These are phyloP conservation scores for Plodia interpunctella DNA, from an alignment of 1,140 invertebrate genomes.

Conservation along the genomic window DNA sequence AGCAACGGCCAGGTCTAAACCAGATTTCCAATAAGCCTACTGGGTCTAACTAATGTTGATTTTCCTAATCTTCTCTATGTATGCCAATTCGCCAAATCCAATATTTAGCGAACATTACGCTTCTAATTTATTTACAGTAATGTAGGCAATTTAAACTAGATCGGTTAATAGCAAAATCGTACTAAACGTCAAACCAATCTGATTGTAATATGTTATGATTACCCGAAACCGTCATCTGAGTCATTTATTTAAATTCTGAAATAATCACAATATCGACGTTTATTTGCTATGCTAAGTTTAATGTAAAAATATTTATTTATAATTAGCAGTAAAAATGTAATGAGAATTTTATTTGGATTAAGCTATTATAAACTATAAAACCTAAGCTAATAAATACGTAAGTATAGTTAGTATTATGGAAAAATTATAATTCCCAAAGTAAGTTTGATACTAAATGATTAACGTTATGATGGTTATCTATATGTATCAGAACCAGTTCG, in stretches of 20 bases:
- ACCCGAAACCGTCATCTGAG: background rate
- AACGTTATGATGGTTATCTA: too few species aligned
- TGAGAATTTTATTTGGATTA: too few species aligned
- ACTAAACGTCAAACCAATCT: background rate
- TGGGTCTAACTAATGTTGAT: background rate
- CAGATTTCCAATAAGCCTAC: background rate
- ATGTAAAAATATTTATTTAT: background rate
- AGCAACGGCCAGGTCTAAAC: background rate
- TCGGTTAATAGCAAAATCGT: background rate
- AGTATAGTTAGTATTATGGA: too few species aligned
- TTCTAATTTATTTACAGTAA: background rate
- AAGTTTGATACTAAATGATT: too few species aligned
- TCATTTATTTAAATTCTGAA: background rate
- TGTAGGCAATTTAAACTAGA: conserved; percentile 6
- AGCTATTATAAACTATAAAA: too few species aligned
- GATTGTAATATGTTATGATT: background rate
- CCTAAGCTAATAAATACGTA: too few species aligned
- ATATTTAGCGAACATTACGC: background rate
- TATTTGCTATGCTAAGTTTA: background rate
- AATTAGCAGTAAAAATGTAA: too few species aligned
- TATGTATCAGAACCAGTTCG: too few species aligned
- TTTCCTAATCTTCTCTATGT: background rate
- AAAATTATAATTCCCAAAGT: too few species aligned
- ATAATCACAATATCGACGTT: background rate
- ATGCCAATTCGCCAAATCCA: background rate